Evolutionary conservation across 2,888 invertebrate genomes (phyloP), one percentile per base, ranked within the genome.

Genomic region (Drosophila paramelanica): DNA sequence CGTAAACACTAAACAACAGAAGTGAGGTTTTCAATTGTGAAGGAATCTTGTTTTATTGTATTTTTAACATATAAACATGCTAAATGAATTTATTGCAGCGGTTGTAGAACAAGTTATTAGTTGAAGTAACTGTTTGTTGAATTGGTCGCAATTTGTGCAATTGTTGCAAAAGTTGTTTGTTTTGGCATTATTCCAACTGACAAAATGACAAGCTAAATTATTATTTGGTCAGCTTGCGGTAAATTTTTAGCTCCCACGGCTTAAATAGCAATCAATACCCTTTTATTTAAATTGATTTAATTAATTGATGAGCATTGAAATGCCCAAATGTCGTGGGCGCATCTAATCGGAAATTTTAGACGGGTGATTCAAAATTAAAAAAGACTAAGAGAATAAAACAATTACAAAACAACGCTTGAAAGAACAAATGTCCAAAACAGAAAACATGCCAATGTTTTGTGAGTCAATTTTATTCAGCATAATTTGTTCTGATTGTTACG

Each of bases 281-380:
- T 70, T 62, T 69, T 52, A 70, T 72, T 74, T 83, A 53, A 75
- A 83, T 86, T 71, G 79, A 81, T 75, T 86, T 81, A 79, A 81
- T 86, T 83, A 81, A 79, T 73, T 75, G 73, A 68, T 67, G 64
- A 49, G 53, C 62, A 61, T 68, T 64, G 56, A 62, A 64, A 43
- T 57, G 45, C 42, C 36, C 45, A 69, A 75, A 67, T 67, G 69
- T 83, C 81, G 73, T 79, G 77, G 70, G 57, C 66, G 27, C 67
- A 67, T 45, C 51, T 57, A 57, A 77, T 45, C 82, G 69, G 67
- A 80, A 80, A 80, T 79, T 86, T 68, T 81, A 74, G 58, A 86
- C 58, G 53, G 67, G 53, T 74, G 72, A 78, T 64, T 78, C 57
- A 67, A 72, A 68, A 62, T 47, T 68, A 6, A 47, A 43, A 52